phyloP scores from a whole-genome alignment of 2,888 invertebrate genomes.

The Epinotia ramella region DNA sequence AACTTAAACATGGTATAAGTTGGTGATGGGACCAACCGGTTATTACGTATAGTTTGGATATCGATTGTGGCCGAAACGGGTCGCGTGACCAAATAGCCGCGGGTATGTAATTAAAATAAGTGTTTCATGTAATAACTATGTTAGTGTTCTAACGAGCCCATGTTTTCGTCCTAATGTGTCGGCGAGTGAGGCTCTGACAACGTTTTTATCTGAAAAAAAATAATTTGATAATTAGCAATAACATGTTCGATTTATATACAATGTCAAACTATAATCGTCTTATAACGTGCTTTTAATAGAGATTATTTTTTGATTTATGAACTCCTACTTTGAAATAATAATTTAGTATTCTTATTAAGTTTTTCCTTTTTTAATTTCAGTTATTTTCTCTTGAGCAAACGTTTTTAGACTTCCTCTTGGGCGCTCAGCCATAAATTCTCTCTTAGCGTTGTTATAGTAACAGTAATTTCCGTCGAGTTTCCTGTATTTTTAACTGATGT shows the following conservation, averaged over 20 bases:
- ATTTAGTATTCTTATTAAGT: slow-evolving; percentile 14
- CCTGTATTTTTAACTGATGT: slow-evolving; percentile 39
- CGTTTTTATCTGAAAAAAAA: neutral
- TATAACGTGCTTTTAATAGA: neutral
- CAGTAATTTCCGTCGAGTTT: slow-evolving; percentile 40
- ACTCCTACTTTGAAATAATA: slow-evolving; percentile 11
- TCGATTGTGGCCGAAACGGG: slow-evolving; percentile 46
- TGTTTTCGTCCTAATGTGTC: slow-evolving; percentile 24
- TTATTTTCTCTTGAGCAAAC: slow-evolving; percentile 31
- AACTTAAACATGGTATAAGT: slow-evolving; percentile 74
- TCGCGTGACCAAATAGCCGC: slow-evolving; percentile 47
- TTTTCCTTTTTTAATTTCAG: slow-evolving; percentile 8
- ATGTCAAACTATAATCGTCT: neutral
- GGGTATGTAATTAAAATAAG: slow-evolving; percentile 44
- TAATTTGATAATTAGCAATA: neutral
- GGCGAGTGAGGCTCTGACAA: neutral
- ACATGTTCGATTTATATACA: neutral
- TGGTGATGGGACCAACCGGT: slow-evolving; percentile 58
- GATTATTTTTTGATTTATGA: slow-evolving; percentile 3
- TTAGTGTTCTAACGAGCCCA: slow-evolving; percentile 36
- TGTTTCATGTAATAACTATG: slow-evolving; percentile 40
- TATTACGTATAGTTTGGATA: slow-evolving; percentile 53
- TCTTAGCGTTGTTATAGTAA: slow-evolving; percentile 36
- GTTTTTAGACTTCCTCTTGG: slow-evolving; percentile 30
- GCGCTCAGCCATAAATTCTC: slow-evolving; percentile 33